phyloP scores from a whole-genome alignment of 2,888 invertebrate species.

The Zaprionus obscuricornis region DNA sequence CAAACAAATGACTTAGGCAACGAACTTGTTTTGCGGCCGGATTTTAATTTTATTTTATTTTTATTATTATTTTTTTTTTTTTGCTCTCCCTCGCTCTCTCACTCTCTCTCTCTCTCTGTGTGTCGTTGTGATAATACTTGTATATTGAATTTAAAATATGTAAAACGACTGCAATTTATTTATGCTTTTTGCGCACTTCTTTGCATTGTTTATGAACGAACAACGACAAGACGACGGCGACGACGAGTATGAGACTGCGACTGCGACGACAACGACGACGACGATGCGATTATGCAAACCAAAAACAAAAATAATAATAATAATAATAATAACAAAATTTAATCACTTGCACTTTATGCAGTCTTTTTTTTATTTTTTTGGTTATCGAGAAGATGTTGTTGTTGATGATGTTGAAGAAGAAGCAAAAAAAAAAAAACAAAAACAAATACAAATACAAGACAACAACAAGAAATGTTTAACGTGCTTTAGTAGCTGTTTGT shows the following conservation, averaged over 20 bases:
- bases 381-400: too few species aligned
- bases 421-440: constrained; percentile 5
- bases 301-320: constrained; percentile 18
- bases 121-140: constrained; percentile 3
- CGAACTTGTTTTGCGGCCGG: constrained; percentile 63
- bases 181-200: constrained; percentile 67
- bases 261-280: too few species aligned
- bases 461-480: constrained; percentile 24
- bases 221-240: too few species aligned
- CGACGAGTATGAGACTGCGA: too few species aligned
- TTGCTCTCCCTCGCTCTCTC: too few species aligned
- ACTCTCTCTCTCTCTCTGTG: too few species aligned
- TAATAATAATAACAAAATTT: too few species aligned
- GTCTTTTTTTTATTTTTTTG: too few species aligned
- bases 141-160: constrained; percentile 37
- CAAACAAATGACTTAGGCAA: constrained; percentile 73
- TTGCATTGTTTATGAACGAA: too few species aligned
- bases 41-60: constrained; percentile 14
- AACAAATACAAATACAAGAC: not conserved
- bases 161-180: constrained; percentile 63
- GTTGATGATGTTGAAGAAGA: too few species aligned
- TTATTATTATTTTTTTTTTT: constrained; percentile 21
- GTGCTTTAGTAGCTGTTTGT: too few species aligned
- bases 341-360: constrained; percentile 57
- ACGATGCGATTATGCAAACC: constrained; percentile 47